Evolutionary conservation across 2,888 invertebrate genomes (phyloP), one percentile per base, ranked within the genome.

Genomic region (Lithophane ornitopus): DNA sequence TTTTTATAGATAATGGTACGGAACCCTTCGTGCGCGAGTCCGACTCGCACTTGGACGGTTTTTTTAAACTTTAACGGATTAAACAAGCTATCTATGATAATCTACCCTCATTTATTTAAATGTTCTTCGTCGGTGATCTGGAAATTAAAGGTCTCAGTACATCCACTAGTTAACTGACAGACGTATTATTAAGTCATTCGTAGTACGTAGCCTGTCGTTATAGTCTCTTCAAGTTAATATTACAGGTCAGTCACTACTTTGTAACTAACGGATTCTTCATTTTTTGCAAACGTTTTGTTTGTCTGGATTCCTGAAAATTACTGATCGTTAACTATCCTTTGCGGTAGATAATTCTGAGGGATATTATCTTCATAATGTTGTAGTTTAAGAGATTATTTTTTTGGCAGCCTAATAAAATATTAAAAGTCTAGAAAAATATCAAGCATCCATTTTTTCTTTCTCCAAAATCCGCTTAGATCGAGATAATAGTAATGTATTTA

Each of bases 151-250:
- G 82, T 65, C 63, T 58, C 26, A 0, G 34, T 41, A 28, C 54
- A 39, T 9, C 14, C 12, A 54, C 58, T 46, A 44, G 44, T 69
- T 19, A 41, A 26, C 34, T 41, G 52, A 39, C 61, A 61, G 75
- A 68, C 69, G 34, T 80, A 71, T 82, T 44, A 84, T 86, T 86
- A 86, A 70, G 52, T 66, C 59, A 39, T 59, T 65, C 54, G 52
- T 34, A 26, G 46, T 7, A 63, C 3, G 63, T 61, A 74, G 71
- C 70, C 74, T 63, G 70, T 77, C 14, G 16, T 80, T 85, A 80
- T 68, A 54, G 66, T 63, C 67, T 73, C 8, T 82, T 49, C 22
- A 4, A 65, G 34, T 56, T 71, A 59, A 70, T 70, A 11, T 26
- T 39, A 34, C 22, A 67, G 39, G 28, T 67, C 34, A 58, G 39